These are phyloP conservation scores for Grammomys surdaster DNA, from an alignment of 2,113 vertebrate species.

Conservation along the genomic window DNA sequence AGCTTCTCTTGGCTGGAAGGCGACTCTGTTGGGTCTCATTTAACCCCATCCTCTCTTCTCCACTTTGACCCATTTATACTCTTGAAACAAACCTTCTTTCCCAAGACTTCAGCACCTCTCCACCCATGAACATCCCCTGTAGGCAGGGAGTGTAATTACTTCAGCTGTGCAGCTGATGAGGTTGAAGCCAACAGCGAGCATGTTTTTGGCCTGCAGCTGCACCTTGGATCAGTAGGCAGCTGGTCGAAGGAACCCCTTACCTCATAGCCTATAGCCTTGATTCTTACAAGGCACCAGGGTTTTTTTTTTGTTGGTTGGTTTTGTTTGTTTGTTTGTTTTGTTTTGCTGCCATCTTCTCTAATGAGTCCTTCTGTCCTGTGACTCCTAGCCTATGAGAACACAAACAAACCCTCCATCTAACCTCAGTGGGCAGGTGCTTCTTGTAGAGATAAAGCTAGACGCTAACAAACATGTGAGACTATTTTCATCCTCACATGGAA, in stretches of 20 bases:
- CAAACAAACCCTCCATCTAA: not conserved
- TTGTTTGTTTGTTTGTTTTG: too few species aligned
- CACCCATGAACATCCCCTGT: not conserved
- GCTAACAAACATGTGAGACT: not conserved
- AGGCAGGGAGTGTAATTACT: not conserved
- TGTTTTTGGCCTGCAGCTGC: not conserved
- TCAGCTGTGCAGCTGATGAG: not conserved
- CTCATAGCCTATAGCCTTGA: not conserved
- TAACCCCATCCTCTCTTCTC: not conserved
- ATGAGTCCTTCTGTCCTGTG: not conserved
- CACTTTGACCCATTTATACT: not conserved
- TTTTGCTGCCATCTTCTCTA: not conserved
- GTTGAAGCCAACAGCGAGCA: not conserved
- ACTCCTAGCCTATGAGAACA: not conserved
- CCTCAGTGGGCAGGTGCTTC: not conserved
- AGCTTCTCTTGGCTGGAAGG: not conserved
- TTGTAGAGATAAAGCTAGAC: not conserved
- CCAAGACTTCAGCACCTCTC: not conserved
- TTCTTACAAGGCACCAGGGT: not conserved
- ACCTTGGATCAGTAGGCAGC: not conserved
- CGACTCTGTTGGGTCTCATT: not conserved
- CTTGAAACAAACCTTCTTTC: conserved; percentile 6
- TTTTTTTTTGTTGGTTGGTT: not conserved
- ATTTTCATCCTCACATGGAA: not conserved
- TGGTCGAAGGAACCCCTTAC: not conserved